A percentile compares a stretch with the other conserved stretches of the same genome.
Evolutionary conservation across 2,888 invertebrate species (phyloP).

Genomic region (Apomyelois bistriatella): DNA sequence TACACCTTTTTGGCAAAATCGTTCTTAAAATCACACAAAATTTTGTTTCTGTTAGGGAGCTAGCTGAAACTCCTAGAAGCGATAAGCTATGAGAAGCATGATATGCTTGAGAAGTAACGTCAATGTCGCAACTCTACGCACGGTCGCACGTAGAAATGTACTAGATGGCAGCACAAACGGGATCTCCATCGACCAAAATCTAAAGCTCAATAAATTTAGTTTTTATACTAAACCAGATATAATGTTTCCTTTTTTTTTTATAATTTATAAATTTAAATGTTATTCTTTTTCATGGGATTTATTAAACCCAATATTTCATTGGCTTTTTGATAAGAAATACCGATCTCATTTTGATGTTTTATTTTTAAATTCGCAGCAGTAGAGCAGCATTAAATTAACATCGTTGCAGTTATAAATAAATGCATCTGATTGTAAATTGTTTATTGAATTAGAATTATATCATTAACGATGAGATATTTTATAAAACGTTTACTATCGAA

Average conservation of each 20-base stretch:
- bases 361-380: too few relatives aligned
- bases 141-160: constrained; percentile 19
- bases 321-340: too few relatives aligned
- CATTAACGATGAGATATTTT: too few relatives aligned
- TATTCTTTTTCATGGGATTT: too few relatives aligned
- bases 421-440: too few relatives aligned
- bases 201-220: constrained; percentile 1
- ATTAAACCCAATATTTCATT: too few relatives aligned
- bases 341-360: too few relatives aligned
- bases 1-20: constrained; percentile 19
- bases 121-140: background rate
- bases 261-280: too few relatives aligned
- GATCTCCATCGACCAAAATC: background rate
- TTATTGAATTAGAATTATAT: too few relatives aligned
- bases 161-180: constrained; percentile 27
- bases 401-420: too few relatives aligned
- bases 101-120: constrained; percentile 1
- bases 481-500: background rate
- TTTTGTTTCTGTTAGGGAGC: constrained; percentile 28
- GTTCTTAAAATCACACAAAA: constrained; percentile 30
- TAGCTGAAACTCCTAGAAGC: constrained; percentile 34
- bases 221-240: background rate
- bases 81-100: constrained; percentile 19
- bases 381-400: too few relatives aligned
- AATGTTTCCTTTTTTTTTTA: too few relatives aligned